A percentile compares a stretch with the other conserved stretches of the same genome.
Conservation (phyloP, 92 coral and sea anemone species). For the Siderastrea radians region DNA sequence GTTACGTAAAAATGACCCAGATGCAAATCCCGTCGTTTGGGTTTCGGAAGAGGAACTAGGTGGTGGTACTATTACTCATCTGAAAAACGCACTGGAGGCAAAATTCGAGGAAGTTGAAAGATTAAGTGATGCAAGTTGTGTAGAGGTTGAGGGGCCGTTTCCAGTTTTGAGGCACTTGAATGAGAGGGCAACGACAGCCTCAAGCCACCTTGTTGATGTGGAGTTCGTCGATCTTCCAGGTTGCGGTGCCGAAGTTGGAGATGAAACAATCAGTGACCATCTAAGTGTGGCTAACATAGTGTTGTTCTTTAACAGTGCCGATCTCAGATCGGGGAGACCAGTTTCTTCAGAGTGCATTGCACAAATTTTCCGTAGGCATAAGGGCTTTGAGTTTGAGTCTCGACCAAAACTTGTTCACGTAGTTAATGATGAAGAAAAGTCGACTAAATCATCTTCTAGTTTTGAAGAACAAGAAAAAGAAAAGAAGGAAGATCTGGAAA, state of each 20-base stretch:
- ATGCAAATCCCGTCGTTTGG: background rate
- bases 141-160: constrained; percentile 38
- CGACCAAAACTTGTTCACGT: too few species aligned
- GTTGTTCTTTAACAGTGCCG: constrained; percentile 40
- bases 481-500: too few species aligned
- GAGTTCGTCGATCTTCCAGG: constrained; percentile 66
- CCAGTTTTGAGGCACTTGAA: constrained; percentile 28
- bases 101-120: background rate
- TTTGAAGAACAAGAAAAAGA: background rate
- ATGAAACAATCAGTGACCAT: constrained; percentile 16
- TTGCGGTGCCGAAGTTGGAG: constrained; percentile 38
- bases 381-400: constrained; percentile 23
- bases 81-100: background rate
- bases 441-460: too few species aligned
- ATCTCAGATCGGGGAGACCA: constrained; percentile 44
- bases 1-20: background rate
- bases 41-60: background rate
- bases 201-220: constrained; percentile 49
- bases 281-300: constrained; percentile 39
- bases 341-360: constrained; percentile 55
- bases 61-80: too few species aligned
- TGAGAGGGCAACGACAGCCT: background rate
- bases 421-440: too few species aligned
- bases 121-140: background rate
- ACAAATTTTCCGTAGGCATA: constrained; percentile 41